Evolutionary conservation across 2,888 invertebrate species (phyloP).

Genomic region (Lochmaea capreae): DNA sequence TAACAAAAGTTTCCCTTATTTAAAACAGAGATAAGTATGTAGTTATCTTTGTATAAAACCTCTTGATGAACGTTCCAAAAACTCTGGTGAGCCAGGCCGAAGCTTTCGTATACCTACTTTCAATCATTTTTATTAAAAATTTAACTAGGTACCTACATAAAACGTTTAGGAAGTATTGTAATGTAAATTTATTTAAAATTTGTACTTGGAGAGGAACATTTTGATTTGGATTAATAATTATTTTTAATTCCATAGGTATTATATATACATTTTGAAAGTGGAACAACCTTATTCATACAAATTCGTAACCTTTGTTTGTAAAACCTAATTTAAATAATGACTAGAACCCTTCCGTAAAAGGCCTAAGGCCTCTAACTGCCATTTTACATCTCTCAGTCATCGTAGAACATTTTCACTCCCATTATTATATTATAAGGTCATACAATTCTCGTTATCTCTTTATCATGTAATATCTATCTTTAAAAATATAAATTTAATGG

Average conservation of each 20-base stretch:
- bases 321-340: constrained; percentile 30
- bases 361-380: constrained; percentile 52
- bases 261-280: no score
- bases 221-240: neutral
- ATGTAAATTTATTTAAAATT: no score
- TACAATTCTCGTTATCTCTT: constrained; percentile 7
- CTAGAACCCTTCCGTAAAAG: constrained; percentile 36
- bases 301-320: constrained; percentile 43
- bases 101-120: no score
- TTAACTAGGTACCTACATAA: no score
- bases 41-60: no score
- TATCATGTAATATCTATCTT: constrained; percentile 26
- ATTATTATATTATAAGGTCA: constrained; percentile 18
- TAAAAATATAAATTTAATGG: constrained; percentile 20
- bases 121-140: no score
- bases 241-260: no score
- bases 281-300: constrained; percentile 9
- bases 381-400: constrained; percentile 46
- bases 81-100: no score
- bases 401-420: constrained; percentile 49
- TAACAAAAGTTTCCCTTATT: no score
- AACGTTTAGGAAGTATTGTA: no score
- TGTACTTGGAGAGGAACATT: neutral
- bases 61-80: no score
- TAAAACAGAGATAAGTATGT: no score